phyloP scores from a whole-genome alignment of 2,797 vertebrate species.

The Aulostomus chinensis region DNA sequence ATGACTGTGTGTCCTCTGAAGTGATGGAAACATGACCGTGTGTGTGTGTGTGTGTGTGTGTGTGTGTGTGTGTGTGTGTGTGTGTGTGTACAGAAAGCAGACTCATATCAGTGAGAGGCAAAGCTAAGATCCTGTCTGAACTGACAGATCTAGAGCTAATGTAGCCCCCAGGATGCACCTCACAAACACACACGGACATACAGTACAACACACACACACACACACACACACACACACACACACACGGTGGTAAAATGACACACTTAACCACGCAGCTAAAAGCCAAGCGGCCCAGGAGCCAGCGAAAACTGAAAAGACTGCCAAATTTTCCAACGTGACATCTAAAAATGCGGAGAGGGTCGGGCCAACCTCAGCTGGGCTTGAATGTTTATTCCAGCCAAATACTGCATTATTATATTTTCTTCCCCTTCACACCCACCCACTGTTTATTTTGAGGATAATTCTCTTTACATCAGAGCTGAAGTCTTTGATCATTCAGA shows the following conservation, averaged over 20 bases:
- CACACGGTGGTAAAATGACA: slow-evolving; percentile 17
- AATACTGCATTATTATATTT: slow-evolving; percentile 50
- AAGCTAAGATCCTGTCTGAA: slow-evolving; percentile 58
- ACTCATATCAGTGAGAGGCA: slow-evolving; percentile 49
- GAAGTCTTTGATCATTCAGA: slow-evolving; percentile 9
- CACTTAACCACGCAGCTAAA: slow-evolving; percentile 52
- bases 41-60: background rate
- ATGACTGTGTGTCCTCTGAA: no score
- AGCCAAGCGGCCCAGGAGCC: slow-evolving; percentile 52
- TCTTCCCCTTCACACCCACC: slow-evolving; percentile 33
- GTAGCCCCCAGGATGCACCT: slow-evolving; percentile 57
- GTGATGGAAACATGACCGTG: background rate
- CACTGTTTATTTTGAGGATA: slow-evolving; percentile 45
- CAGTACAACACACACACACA: slow-evolving; percentile 8
- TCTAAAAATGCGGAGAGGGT: slow-evolving; percentile 43
- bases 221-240: slow-evolving; percentile 20
- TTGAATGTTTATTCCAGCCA: slow-evolving; percentile 49
- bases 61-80: background rate
- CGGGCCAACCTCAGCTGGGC: slow-evolving; percentile 18
- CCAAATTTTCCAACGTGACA: slow-evolving; percentile 50
- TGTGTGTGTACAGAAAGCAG: slow-evolving; percentile 10
- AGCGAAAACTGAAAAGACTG: slow-evolving; percentile 55
- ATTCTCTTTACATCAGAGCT: slow-evolving; percentile 45
- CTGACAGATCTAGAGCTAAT: slow-evolving; percentile 65
- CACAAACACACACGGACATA: slow-evolving; percentile 32